Evolutionary conservation across 2,888 invertebrate species (phyloP).

Genomic region (Lasioglossum villosulum): DNA sequence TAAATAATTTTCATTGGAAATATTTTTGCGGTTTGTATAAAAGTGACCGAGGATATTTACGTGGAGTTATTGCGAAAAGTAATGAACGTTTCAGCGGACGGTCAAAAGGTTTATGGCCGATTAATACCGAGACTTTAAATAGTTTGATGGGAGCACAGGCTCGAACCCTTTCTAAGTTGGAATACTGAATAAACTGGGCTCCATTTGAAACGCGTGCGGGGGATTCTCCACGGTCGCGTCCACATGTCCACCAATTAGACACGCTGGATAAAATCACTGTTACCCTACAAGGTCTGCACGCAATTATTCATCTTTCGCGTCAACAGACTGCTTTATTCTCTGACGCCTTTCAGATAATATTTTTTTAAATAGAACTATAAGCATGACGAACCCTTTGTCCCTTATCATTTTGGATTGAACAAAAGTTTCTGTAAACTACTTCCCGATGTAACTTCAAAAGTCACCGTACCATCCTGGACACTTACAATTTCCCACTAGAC

Average conservation of each 20-base stretch:
- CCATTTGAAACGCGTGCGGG: slow-evolving; percentile 72
- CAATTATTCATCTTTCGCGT: slow-evolving; percentile 58
- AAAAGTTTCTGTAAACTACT: neutral
- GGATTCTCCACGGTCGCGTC: slow-evolving; percentile 78
- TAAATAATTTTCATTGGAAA: too few relatives aligned
- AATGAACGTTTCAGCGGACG: neutral
- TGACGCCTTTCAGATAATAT: slow-evolving; percentile 25
- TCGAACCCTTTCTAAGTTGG: slow-evolving; percentile 75
- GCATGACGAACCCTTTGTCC: neutral
- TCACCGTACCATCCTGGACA: neutral
- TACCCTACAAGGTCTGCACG: slow-evolving; percentile 47
- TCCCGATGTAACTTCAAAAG: neutral
- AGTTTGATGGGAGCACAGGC: slow-evolving; percentile 74
- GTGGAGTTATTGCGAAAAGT: neutral
- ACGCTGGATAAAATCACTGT: slow-evolving; percentile 66
- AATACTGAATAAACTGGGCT: slow-evolving; percentile 73
- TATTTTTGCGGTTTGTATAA: neutral
- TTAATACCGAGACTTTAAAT: slow-evolving; percentile 77
- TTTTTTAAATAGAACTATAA: slow-evolving; percentile 23
- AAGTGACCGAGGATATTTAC: neutral
- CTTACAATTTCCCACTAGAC: neutral
- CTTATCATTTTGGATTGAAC: neutral
- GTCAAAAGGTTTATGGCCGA: slow-evolving; percentile 36
- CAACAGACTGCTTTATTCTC: slow-evolving; percentile 34
- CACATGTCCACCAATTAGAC: slow-evolving; percentile 75